Evolutionary conservation across 1,140 invertebrate species (phyloP), one percentile per base, ranked within the genome.

Genomic region (Chironomus striatipennis): DNA sequence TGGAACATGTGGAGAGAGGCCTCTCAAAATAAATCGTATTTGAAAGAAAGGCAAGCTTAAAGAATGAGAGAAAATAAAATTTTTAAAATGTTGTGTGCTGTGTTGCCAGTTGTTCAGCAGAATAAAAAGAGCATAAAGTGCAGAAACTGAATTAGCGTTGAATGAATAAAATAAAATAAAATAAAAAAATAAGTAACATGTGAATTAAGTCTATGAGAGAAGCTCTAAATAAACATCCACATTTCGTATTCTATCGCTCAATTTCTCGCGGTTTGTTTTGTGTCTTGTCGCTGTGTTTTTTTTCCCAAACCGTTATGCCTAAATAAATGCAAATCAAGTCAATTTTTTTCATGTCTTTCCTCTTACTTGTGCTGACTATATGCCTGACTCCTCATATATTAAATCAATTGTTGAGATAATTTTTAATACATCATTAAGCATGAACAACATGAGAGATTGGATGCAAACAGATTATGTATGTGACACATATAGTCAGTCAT

Each of bases 241-340:
- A 57, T 57, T 57, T 57, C 15, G n/a, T n/a, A 34, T 10, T 10
- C 43, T 47, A 57, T 57, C 47, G 9, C 47, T 57, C 47, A 57
- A 57, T 57, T 57, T 57, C 47, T 57, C 47, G 47, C 47, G 47
- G 47, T 57, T 57, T 15, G n/a, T 57, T 57, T 57, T 57, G 8
- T 15, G 47, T 57, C 12, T 34, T 57, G 12, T 47, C 8, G 8
- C 9, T 47, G 43, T 43, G 42, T 10, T 57, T 15, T 57, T 57
- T 57, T 57, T 15, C 12, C n/a, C 47, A 57, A 57, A 57, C 47
- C 47, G 47, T 57, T 57, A 57, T 57, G 12, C 12, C 12, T 57
- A 57, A 34, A 57, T 57, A 57, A 34, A 57, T 57, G 47, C 47
- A 57, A 15, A 57, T 57, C 47, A n/a, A 34, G 24, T 34, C 24